These are phyloP conservation scores for Monoplex corrugatus DNA, from an alignment of 2,888 invertebrate species.

Conservation along the genomic window DNA sequence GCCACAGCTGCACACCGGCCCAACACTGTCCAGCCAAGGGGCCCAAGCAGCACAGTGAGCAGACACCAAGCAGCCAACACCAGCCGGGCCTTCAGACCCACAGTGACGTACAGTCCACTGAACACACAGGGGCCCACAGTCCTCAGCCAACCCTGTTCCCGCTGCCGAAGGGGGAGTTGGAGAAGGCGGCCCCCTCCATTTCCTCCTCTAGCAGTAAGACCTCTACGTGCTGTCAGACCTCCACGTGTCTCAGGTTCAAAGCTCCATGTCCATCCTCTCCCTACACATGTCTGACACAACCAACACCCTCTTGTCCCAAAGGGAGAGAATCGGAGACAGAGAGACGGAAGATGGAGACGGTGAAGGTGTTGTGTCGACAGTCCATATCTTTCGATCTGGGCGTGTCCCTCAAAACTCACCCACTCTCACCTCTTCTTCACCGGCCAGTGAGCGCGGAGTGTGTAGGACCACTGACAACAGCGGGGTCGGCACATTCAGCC, in stretches of 20 bases:
- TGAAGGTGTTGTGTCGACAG: slow-evolving; percentile 77
- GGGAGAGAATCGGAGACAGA: slow-evolving; percentile 50
- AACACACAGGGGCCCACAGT: slow-evolving; percentile 36
- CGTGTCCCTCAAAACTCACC: slow-evolving; percentile 65
- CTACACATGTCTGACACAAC: slow-evolving; percentile 25
- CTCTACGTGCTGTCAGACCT: slow-evolving; percentile 34
- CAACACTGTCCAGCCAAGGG: not conserved
- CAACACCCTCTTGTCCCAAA: slow-evolving; percentile 46
- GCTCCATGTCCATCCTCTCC: slow-evolving; percentile 21
- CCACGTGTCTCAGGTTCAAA: slow-evolving; percentile 44
- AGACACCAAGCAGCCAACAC: not conserved
- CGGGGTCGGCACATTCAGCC: slow-evolving; percentile 28
- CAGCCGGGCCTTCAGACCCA: not conserved
- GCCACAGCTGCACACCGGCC: not conserved
- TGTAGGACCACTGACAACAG: slow-evolving; percentile 38
- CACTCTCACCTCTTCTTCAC: slow-evolving; percentile 49
- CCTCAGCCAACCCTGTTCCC: not conserved
- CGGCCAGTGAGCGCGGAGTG: slow-evolving; percentile 36
- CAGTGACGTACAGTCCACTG: slow-evolving; percentile 16
- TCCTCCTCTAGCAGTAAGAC: slow-evolving; percentile 32
- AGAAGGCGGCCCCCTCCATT: not conserved
- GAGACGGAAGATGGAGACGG: slow-evolving; percentile 74
- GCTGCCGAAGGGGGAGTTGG: too few relatives aligned
- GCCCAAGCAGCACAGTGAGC: not conserved
- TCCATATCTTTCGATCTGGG: slow-evolving; percentile 78